Base-by-base conservation (phyloP, 2,113 vertebrate genomes). In the Chloropsis hardwickii region DNA sequence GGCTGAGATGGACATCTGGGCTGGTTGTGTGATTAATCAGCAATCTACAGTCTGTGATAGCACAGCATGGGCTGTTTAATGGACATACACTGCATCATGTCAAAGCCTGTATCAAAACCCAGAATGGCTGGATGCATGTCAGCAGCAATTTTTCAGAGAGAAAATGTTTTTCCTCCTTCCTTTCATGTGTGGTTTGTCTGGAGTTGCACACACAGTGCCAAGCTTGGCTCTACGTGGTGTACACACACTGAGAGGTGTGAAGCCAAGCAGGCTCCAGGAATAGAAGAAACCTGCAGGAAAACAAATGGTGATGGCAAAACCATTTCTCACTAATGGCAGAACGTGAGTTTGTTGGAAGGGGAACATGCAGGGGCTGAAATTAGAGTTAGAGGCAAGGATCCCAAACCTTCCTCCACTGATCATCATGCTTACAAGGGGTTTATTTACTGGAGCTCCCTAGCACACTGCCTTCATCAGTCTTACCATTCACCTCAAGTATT, bases 191-290 rank as follows among this genome's bases (percentile, higher is more conserved):
- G 2, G 8, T 31, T 77, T 90, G 37, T 35, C 37, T 54, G 60
- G n/a, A 74, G 66, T 37, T 61, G 18, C 23, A 11, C 3, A 1
- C 29, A 37, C 0, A 0, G 6, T 56, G 51, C 56, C 2, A 3
- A 61, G 44, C 45, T 89, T 9, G 4, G 48, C 42, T 78, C 33
- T 64, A 10, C 0, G 0, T 24, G 44, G 3, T 22, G 31, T 5
- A 10, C 2, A 9, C 1, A 14, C 39, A 21, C 45, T 7, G 27
- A 31, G 1, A n/a, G 97, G 84, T 65, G 87, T 54, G 10, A 97
- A 97, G 42, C 86, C 18, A 10, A 95, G 81, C 42, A 98, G 96
- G 31, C 80, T 98, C 98, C 98, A 98, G 94, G 98, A 98, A 95
- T 93, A 89, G 84, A 98, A 64, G 44, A 86, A 97, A 72, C 97